Evolutionary conservation across 2,888 invertebrate genomes (phyloP).

Genomic region (Petrolisthes cinctipes): DNA sequence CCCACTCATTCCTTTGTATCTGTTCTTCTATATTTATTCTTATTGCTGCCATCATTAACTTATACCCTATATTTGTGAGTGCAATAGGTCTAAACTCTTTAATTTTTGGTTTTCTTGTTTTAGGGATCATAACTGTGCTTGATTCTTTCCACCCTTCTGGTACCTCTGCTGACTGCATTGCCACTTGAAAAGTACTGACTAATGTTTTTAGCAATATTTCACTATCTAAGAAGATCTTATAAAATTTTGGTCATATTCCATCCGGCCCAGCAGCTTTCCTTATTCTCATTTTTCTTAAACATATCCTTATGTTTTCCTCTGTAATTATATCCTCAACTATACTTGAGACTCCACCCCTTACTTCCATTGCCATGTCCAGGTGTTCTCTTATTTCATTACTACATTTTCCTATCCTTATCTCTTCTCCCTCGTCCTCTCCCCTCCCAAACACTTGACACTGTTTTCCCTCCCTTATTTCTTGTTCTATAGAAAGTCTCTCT

Average conservation of each 20-base stretch:
- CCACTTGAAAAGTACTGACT: neutral
- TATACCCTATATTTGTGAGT: conserved; percentile 7
- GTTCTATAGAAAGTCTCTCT: neutral
- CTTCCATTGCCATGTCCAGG: neutral
- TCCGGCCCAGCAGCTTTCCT: conserved; percentile 1
- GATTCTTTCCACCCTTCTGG: conserved; percentile 2
- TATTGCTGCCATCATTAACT: neutral
- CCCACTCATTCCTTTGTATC: neutral
- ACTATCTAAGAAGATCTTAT: conserved; percentile 2
- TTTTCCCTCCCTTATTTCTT: neutral
- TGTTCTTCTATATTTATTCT: conserved; percentile 9
- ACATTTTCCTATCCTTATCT: neutral
- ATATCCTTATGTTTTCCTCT: neutral
- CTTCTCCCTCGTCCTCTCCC: neutral
- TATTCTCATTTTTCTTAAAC: conserved; percentile 2
- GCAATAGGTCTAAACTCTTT: conserved; percentile 2
- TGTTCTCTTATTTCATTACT: neutral
- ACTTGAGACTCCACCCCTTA: neutral
- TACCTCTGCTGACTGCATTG: neutral
- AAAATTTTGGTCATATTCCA: conserved; percentile 2
- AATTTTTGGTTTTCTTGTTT: conserved; percentile 19
- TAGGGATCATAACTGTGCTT: neutral
- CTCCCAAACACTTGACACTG: neutral
- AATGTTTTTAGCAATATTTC: neutral
- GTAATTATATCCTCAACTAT: neutral